Base-by-base conservation (phyloP, 1,140 invertebrate genomes). In the Zophobas atratus region DNA sequence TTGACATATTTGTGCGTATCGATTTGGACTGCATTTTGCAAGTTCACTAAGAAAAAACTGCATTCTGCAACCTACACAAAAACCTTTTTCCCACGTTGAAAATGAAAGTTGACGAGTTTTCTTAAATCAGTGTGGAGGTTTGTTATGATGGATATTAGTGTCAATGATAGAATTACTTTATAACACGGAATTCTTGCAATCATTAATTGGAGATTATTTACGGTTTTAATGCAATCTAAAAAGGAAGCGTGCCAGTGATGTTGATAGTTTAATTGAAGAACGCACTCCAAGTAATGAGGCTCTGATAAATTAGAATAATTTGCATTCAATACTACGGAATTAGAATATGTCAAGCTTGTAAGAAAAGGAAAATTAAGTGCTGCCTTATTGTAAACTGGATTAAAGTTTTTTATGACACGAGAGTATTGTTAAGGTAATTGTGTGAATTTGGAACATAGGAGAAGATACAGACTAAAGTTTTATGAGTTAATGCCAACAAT, bases 201-300 rank as follows among this genome's bases (percentile, higher is more conserved):
- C 8, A 46, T 46, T 46, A 4, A 3, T 46, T 46, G 3, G 8
- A 4, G 3, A 46, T 46, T 46, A 46, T 46, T 46, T 46, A 46
- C 43, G 6, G 3, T 4, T 46, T 46, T 46, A 3, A 46, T 46
- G 6, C 6, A 3, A 51, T 51, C 49, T 51, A 2, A 20, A 51
- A 51, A 51, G 49, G 4, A 51, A 51, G 49, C 49, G 49, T 51
- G 49, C 6, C 20, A 46, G 20, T 20, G n/a, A 51, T 51, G n/a
- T n/a, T 51, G 49, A 51, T 51, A 51, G n/a, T 51, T 51, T 51
- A 51, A 51, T 51, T 51, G 49, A 51, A 51, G 49, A 51, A 51
- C n/a, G n/a, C n/a, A 20, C 6, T 51, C 49, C 6, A 20, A 51
- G 4, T 4, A 20, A 51, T 20, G 4, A 6, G 4, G 4, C 2